Base-by-base conservation (phyloP, 2,888 invertebrate species). In the Tinea trinotella region DNA sequence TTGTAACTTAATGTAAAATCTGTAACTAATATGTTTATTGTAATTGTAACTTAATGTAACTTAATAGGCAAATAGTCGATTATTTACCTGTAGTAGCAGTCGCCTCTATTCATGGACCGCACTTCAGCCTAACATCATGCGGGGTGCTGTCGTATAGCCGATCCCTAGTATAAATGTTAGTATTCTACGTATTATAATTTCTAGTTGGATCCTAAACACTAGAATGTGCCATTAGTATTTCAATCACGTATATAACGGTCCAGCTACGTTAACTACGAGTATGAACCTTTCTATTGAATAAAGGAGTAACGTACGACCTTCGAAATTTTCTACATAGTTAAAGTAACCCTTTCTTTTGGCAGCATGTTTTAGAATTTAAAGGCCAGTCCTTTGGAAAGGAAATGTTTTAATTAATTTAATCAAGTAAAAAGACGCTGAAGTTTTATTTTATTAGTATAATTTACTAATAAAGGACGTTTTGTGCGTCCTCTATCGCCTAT, bases 361-460 rank as follows among this genome's bases (percentile, higher is more conserved):
- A 36, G 7, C 7, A 46, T 7, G 15, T 19, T 46, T 36, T n/a
- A 19, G 46, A 19, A 46, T 46, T 46, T 46, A 10, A 46, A 46
- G 19, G 19, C 18, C 46, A 1, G 17, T 17, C 46, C 46, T 46
- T 46, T 46, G 46, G 46, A 19, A 4, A 46, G 46, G n/a, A 40
- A 46, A 46, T 46, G 46, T 60, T 54, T 60, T 53, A 53, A 55
- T 50, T 49, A 40, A 34, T 36, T 54, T 44, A 17, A 15, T 24
- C 20, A 24, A 18, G 1, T 30, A 30, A 4, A 30, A 30, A 30
- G 2, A n/a, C n/a, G 30, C 7, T 7, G 35, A 48, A 57, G 48
- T 34, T 17, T 55, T 55, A 15, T 48, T 30, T 35, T 35, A 30
- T 19, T 53, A 10, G 34, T 35, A 13, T 17, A 53, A 53, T 55